Percentiles rank a stretch among this genome's conserved stretches.
phyloP scores from a whole-genome alignment of 2,113 vertebrate species.

The Aspiorhynchus laticeps region DNA sequence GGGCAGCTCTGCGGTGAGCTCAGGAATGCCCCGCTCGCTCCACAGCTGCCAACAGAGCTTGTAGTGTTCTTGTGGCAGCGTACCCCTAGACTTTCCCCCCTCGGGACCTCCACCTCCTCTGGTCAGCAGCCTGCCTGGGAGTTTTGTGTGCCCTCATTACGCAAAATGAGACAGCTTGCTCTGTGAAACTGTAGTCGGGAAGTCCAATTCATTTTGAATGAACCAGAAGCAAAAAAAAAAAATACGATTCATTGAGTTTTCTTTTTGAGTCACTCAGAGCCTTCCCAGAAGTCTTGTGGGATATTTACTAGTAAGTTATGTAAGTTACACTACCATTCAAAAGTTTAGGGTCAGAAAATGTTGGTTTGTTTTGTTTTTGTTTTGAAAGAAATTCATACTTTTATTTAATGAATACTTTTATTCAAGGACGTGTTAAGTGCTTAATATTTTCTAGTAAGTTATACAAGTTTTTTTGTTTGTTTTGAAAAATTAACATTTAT shows the following conservation, averaged over 20 bases:
- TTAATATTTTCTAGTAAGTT: too few species aligned
- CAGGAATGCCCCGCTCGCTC: constrained; percentile 56
- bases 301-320: not conserved
- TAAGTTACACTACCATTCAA: not conserved
- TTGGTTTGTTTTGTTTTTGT: not conserved
- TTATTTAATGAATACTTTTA: not conserved
- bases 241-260: not conserved
- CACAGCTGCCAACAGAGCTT: constrained; percentile 55
- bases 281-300: not conserved
- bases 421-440: not conserved
- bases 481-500: too few species aligned
- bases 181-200: not conserved
- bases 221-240: not conserved
- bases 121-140: constrained; percentile 10
- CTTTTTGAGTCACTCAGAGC: not conserved
- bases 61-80: constrained; percentile 57
- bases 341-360: not conserved
- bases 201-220: not conserved
- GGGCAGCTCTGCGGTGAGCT: constrained; percentile 55
- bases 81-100: constrained; percentile 15
- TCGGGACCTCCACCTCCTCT: not conserved
- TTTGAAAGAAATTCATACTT: not conserved
- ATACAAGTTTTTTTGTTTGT: too few species aligned
- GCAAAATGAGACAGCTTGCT: not conserved
- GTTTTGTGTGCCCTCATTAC: constrained; percentile 22